A percentile compares a stretch with the other conserved stretches of the same genome.
These are phyloP conservation scores for Galaxea fascicularis DNA, from an alignment of 92 coral and sea anemone genomes.

Conservation along the genomic window DNA sequence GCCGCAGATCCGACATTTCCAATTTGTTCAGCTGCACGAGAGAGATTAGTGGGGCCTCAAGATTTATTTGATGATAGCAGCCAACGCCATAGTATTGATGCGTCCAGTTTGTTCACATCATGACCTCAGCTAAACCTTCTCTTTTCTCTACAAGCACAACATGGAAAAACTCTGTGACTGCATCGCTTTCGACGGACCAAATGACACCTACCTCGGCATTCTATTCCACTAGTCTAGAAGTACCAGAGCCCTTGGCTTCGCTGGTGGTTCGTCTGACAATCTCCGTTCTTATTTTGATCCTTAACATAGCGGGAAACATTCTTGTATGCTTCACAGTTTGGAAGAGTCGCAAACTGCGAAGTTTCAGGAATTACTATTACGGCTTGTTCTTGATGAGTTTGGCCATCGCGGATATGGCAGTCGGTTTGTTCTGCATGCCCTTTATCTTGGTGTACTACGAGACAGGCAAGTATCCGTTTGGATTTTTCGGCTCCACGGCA, in stretches of 20 bases:
- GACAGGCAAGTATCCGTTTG: conserved; percentile 89
- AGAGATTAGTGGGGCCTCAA: conserved; percentile 39
- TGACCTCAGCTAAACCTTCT: conserved; percentile 49
- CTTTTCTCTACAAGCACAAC: conserved; percentile 8
- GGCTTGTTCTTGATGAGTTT: conserved; percentile 84
- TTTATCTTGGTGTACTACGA: conserved; percentile 83
- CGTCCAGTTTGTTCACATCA: conserved; percentile 17
- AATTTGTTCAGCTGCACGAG: conserved; percentile 35
- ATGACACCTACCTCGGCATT: not conserved
- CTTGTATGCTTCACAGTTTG: conserved; percentile 85
- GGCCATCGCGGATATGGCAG: conserved; percentile 86
- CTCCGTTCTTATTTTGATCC: conserved; percentile 69
- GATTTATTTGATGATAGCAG: conserved; percentile 43
- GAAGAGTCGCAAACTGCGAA: conserved; percentile 79
- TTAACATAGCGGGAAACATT: conserved; percentile 79
- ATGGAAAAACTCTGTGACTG: conserved; percentile 23
- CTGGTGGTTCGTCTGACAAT: conserved; percentile 68
- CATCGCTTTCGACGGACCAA: not conserved
- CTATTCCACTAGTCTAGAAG: conserved; percentile 2
- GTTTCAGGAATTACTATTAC: conserved; percentile 89
- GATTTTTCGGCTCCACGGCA: conserved; percentile 88
- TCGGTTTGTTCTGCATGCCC: conserved; percentile 81
- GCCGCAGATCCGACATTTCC: conserved; percentile 25
- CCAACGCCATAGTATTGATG: conserved; percentile 30
- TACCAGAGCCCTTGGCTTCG: conserved; percentile 69